A percentile compares a stretch with the other conserved stretches of the same genome.
Evolutionary conservation across 37 sponge, comb jelly and placozoan genomes (phyloP).

Genomic region (Aphrocallistes beatrix): DNA sequence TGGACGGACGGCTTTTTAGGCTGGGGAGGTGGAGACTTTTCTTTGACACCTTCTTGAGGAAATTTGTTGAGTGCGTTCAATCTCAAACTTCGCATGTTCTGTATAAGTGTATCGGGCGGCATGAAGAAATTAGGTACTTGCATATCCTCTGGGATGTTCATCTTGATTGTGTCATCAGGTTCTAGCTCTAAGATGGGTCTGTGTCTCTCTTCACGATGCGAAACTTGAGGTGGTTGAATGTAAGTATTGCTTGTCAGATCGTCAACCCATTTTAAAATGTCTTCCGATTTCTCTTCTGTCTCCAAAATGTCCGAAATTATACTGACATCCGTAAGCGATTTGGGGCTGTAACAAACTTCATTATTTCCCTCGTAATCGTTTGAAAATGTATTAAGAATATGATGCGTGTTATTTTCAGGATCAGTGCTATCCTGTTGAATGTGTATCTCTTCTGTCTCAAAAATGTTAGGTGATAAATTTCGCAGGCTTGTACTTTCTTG

Average conservation of each 20-base stretch:
- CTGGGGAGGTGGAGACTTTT: not conserved
- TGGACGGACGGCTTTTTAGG: not conserved
- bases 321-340: not conserved
- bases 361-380: not conserved
- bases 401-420: not conserved
- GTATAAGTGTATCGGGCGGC: slow-evolving; percentile 15
- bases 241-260: not conserved
- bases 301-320: not conserved
- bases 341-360: not conserved
- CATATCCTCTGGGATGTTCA: not conserved
- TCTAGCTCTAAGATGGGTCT: not conserved
- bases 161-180: not conserved
- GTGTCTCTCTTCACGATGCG: not conserved
- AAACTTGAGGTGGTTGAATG: not conserved
- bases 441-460: not conserved
- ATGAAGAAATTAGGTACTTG: not conserved
- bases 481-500: not conserved
- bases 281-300: not conserved
- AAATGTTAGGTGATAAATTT: not conserved
- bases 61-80: not conserved
- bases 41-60: not conserved
- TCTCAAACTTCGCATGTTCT: slow-evolving; percentile 2
- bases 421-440: too few species aligned
- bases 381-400: not conserved
- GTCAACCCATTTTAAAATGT: not conserved